Percentiles rank a stretch among this genome's conserved stretches.
phyloP scores from a whole-genome alignment of 2,113 vertebrate species.

The Chionodraco myersi region DNA sequence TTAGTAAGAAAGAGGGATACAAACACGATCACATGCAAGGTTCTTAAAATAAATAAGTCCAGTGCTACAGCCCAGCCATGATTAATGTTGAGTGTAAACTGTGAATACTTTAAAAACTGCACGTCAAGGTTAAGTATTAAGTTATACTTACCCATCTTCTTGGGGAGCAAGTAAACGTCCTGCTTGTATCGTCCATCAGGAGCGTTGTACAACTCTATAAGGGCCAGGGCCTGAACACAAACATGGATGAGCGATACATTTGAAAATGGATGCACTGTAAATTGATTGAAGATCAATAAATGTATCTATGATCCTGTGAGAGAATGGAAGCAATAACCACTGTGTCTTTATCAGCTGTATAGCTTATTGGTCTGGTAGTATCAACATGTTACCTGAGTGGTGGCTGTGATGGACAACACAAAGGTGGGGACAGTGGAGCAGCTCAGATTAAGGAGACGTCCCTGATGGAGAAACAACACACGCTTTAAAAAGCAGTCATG shows the following conservation, averaged over 20 bases:
- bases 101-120: constrained; percentile 20
- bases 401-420: constrained; percentile 98
- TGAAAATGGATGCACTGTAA: not conserved
- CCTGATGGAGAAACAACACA: constrained; percentile 78
- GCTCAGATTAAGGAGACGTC: constrained; percentile 97
- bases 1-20: not conserved
- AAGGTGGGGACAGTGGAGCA: constrained; percentile 98
- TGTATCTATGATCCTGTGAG: not conserved
- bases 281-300: constrained; percentile 5
- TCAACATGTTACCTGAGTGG: constrained; percentile 89
- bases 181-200: constrained; percentile 98
- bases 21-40: not conserved
- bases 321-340: not conserved
- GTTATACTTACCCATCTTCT: constrained; percentile 93
- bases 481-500: not conserved
- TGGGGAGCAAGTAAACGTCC: constrained; percentile 98
- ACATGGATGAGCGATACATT: constrained; percentile 1
- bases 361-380: not conserved
- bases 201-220: constrained; percentile 97
- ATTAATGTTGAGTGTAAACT: not conserved
- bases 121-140: constrained; percentile 9
- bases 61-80: not conserved
- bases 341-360: not conserved
- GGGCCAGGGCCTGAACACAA: constrained; percentile 89
- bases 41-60: not conserved